Base-by-base conservation (phyloP, 2,797 vertebrate species). In the Dermochelys coriacea region DNA sequence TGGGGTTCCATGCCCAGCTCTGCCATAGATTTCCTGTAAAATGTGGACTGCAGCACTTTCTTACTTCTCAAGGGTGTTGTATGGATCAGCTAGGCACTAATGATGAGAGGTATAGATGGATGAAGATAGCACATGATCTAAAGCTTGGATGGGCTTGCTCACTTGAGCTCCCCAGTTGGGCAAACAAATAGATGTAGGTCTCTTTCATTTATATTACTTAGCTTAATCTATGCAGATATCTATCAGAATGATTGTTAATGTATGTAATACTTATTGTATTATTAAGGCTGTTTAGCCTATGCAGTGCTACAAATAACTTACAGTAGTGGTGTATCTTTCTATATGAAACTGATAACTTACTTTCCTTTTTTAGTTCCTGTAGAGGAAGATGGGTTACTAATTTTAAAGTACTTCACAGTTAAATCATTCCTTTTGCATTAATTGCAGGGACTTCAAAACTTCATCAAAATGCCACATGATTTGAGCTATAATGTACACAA, bases 301-400 rank as follows among this genome's bases (percentile, higher is more conserved):
- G 12, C 1, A 27, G 37, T 23, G 34, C 4, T 3, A 37, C 31
- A 64, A 5, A 64, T 14, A 90, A 81, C 7, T 47, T 49, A 77
- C 52, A 92, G 12, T 71, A 92, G 8, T 77, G 27, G 8, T 21
- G 0, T 29, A 49, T 19, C 3, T 55, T 45, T 85, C 27, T 45
- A 50, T 77, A 61, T 4, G 2, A 85, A 88, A 31, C 31, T 8
- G 1, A 21, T 5, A 37, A 18, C 23, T 84, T 6, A 0, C 4
- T 8, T 5, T 51, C 16, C 2, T 2, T 15, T 29, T 75, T 31
- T 29, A 12, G 4, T 41, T 12, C 2, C 2, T 47, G 18, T 2
- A 81, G 41, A 18, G 15, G 5, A 45, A 54, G 18, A 31, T 54
- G 37, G 59, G 45, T 83, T 88, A 47, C 84, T 29, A 77, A 25